phyloP scores from a whole-genome alignment of 2,888 invertebrate genomes.

The Drosophila anomelani region DNA sequence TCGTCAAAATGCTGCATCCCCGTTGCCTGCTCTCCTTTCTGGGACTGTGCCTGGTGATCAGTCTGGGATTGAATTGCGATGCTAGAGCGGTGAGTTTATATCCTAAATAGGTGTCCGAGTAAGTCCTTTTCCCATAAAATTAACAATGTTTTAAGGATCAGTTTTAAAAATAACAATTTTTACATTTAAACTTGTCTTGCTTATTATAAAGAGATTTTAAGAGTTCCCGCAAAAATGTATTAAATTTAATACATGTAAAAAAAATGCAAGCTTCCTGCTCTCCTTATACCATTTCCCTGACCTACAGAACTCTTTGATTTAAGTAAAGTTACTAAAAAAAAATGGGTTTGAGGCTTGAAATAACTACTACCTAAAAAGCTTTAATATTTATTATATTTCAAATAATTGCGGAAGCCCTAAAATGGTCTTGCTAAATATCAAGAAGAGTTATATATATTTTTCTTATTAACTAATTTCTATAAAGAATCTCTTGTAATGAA shows the following conservation, averaged over 20 bases:
- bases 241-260: too few species aligned
- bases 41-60: conserved; percentile 74
- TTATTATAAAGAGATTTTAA: too few species aligned
- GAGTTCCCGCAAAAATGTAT: too few species aligned
- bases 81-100: conserved; percentile 79
- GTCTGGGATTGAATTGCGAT: conserved; percentile 71
- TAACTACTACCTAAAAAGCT: not conserved
- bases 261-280: too few species aligned
- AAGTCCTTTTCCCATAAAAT: too few species aligned
- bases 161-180: too few species aligned
- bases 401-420: not conserved
- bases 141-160: too few species aligned
- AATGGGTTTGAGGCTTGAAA: not conserved
- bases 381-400: not conserved
- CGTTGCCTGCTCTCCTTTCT: conserved; percentile 64
- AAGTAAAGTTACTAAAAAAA: too few species aligned
- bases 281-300: not conserved
- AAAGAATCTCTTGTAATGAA: too few species aligned
- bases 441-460: not conserved
- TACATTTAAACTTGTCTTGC: too few species aligned
- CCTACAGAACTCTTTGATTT: not conserved
- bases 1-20: conserved; percentile 47
- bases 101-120: too few species aligned
- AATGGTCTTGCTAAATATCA: not conserved
- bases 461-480: too few species aligned